These are phyloP conservation scores for Hemiprocne comata DNA, from an alignment of 2,113 vertebrate species.

Conservation along the genomic window DNA sequence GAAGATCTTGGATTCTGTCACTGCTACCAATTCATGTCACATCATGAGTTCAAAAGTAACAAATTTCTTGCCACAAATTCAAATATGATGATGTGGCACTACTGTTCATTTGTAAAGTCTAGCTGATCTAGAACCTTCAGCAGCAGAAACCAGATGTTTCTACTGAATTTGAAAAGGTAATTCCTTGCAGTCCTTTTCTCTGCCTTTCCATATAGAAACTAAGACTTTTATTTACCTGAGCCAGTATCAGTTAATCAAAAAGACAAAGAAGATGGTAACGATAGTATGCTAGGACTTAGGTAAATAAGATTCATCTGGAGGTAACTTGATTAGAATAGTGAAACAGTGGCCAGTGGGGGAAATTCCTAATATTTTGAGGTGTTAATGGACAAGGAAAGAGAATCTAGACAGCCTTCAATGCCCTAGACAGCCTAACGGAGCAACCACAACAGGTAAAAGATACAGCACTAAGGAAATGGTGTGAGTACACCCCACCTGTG, in stretches of 20 bases:
- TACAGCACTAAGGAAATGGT: not conserved
- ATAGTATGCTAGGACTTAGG: not conserved
- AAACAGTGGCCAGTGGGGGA: not conserved
- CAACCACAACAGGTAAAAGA: not conserved
- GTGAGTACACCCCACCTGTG: not conserved
- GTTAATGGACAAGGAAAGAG: not conserved
- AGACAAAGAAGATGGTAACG: not conserved
- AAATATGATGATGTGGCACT: not conserved
- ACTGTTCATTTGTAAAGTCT: not conserved
- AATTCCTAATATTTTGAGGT: not conserved
- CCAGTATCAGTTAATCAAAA: not conserved
- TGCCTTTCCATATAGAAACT: not conserved
- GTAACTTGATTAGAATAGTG: not conserved
- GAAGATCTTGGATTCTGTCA: not conserved
- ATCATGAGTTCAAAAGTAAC: not conserved
- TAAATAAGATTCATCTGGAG: not conserved
- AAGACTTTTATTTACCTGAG: not conserved
- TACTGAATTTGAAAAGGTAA: not conserved
- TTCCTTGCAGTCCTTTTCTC: not conserved
- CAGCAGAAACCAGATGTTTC: not conserved
- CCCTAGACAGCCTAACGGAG: not conserved
- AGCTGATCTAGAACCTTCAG: not conserved
- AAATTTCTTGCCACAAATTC: not conserved
- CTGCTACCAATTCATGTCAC: not conserved
- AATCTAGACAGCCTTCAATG: not conserved